phyloP scores from a whole-genome alignment of 30 jellyfish, hydroid and myxozoan species.

The Hydra vulgaris region DNA sequence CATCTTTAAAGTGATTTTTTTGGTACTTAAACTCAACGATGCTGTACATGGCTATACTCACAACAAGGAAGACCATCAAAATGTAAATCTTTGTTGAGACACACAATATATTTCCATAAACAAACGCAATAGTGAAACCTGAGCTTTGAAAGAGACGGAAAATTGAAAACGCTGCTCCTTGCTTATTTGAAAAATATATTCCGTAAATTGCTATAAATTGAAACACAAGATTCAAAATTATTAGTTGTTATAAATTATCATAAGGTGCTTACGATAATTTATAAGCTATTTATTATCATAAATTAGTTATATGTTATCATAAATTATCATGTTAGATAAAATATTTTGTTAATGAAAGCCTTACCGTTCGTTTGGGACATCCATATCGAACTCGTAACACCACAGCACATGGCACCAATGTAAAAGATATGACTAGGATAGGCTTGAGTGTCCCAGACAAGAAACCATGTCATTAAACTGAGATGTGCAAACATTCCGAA shows the following conservation, averaged over 20 bases:
- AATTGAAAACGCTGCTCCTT: slow-evolving; percentile 85
- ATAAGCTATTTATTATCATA: no score
- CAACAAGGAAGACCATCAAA: slow-evolving; percentile 28
- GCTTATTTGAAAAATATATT: slow-evolving; percentile 61
- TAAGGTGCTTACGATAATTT: no score
- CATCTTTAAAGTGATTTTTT: no score
- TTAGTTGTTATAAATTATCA: no score
- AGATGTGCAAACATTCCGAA: slow-evolving; percentile 47
- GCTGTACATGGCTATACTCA: slow-evolving; percentile 37
- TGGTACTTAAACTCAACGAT: slow-evolving; percentile 33
- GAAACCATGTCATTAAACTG: slow-evolving; percentile 40
- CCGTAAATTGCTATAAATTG: slow-evolving; percentile 80
- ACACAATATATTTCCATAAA: slow-evolving; percentile 50
- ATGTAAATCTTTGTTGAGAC: slow-evolving; percentile 58
- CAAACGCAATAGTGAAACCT: slow-evolving; percentile 79
- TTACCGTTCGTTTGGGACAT: slow-evolving; percentile 88
- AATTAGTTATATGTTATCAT: no score
- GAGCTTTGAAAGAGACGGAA: slow-evolving; percentile 74
- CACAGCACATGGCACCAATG: slow-evolving; percentile 83
- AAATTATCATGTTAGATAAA: no score
- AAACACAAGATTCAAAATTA: no score
- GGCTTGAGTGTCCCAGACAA: slow-evolving; percentile 50
- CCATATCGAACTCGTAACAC: slow-evolving; percentile 82
- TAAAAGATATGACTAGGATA: slow-evolving; percentile 38
- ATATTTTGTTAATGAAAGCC: no score